phyloP scores from a whole-genome alignment of 2,797 vertebrate genomes.

The Acanthurus lineatus region DNA sequence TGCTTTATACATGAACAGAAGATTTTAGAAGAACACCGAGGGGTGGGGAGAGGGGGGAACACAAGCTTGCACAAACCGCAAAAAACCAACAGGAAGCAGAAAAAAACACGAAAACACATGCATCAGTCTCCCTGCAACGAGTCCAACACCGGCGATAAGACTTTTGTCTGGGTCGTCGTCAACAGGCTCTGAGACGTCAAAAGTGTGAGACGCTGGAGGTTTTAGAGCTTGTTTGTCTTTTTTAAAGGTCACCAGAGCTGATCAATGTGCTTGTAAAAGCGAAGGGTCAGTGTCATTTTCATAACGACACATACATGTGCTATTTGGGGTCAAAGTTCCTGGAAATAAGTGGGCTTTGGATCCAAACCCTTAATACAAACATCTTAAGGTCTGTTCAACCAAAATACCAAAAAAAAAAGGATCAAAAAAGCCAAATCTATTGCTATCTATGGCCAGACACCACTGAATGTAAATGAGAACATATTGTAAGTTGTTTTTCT shows the following conservation, averaged over 20 bases:
- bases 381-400: background rate
- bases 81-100: constrained; percentile 36
- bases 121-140: constrained; percentile 40
- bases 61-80: constrained; percentile 32
- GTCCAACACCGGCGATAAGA: constrained; percentile 19
- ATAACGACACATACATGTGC: constrained; percentile 7
- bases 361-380: constrained; percentile 1
- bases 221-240: constrained; percentile 10
- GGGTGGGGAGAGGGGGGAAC: background rate
- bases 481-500: background rate
- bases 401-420: background rate
- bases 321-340: background rate
- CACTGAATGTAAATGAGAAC: too few species aligned
- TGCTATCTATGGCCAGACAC: too few species aligned
- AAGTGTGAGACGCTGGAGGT: constrained; percentile 3
- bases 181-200: background rate
- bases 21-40: constrained; percentile 44
- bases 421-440: too few species aligned
- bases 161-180: constrained; percentile 2
- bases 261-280: constrained; percentile 50
- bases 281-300: background rate
- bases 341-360: background rate
- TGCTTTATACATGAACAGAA: constrained; percentile 42
- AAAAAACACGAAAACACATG: constrained; percentile 41
- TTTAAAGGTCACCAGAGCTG: background rate